A percentile compares a stretch with the other conserved stretches of the same genome.
Evolutionary conservation across 2,797 vertebrate genomes (phyloP).

Genomic region (Propithecus deckenii): DNA sequence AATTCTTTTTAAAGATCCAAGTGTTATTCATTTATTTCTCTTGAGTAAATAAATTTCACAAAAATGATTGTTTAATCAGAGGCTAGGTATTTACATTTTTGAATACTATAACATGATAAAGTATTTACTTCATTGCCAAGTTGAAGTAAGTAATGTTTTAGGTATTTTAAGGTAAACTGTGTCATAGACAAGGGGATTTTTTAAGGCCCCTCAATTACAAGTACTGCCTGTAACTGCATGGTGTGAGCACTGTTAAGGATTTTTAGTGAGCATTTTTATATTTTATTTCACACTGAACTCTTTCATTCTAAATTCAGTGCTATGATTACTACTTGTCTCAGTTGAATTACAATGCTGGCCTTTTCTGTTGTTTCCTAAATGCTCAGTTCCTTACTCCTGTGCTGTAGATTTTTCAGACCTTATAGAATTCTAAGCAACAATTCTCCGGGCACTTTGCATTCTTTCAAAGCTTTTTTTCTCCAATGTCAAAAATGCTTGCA

Average conservation of each 20-base stretch:
- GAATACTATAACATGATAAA: background rate
- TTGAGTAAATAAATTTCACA: constrained; percentile 32
- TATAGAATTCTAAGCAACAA: constrained; percentile 83
- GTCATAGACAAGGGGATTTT: background rate
- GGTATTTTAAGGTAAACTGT: background rate
- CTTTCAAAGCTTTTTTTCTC: constrained; percentile 69
- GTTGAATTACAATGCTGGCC: constrained; percentile 81
- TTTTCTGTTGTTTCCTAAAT: constrained; percentile 81
- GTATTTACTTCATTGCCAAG: background rate
- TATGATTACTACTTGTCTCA: constrained; percentile 74
- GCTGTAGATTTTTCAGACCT: constrained; percentile 78
- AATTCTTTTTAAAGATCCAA: background rate
- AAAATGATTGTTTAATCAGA: background rate
- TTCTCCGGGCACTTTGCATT: constrained; percentile 75
- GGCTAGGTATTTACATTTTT: background rate
- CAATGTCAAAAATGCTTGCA: constrained; percentile 69
- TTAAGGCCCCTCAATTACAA: background rate
- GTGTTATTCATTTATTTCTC: background rate
- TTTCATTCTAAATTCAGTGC: constrained; percentile 79
- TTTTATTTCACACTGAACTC: constrained; percentile 76
- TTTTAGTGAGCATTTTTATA: constrained; percentile 35
- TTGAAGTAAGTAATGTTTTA: background rate
- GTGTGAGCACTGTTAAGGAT: background rate
- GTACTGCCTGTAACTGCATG: background rate
- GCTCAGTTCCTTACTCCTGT: constrained; percentile 77